A percentile compares a stretch with the other conserved stretches of the same genome.
phyloP scores from a whole-genome alignment of 2,797 vertebrate species.

The Neoniphon sammara region DNA sequence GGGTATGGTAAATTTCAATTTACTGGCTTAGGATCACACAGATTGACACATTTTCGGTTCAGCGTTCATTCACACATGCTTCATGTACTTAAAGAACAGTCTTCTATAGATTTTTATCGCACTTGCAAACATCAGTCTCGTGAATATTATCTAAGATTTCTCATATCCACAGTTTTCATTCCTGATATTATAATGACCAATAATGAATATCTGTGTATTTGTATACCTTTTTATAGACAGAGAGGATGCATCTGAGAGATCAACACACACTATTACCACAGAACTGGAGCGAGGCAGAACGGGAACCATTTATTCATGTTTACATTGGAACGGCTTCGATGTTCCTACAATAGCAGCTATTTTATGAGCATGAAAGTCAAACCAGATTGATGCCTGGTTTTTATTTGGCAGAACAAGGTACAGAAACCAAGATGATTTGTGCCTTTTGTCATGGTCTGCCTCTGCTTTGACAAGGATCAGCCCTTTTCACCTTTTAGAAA shows the following conservation, averaged over 20 bases:
- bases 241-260: constrained; percentile 21
- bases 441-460: constrained; percentile 17
- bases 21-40: no score
- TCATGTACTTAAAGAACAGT: no score
- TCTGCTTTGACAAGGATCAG: constrained; percentile 5
- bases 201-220: background rate
- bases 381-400: constrained; percentile 48
- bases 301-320: constrained; percentile 29
- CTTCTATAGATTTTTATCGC: no score
- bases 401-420: constrained; percentile 31
- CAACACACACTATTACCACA: constrained; percentile 21
- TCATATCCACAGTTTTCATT: background rate
- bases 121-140: no score
- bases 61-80: background rate
- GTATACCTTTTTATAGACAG: constrained; percentile 4
- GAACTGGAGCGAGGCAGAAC: constrained; percentile 1
- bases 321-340: constrained; percentile 9
- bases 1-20: no score
- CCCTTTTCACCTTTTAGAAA: constrained; percentile 15
- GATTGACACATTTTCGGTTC: background rate
- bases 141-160: no score
- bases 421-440: constrained; percentile 24
- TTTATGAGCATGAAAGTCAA: constrained; percentile 38
- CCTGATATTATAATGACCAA: background rate
- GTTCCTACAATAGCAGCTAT: constrained; percentile 36